Conservation (phyloP, 2,113 vertebrate genomes). For the Notarius lentiginosus region DNA sequence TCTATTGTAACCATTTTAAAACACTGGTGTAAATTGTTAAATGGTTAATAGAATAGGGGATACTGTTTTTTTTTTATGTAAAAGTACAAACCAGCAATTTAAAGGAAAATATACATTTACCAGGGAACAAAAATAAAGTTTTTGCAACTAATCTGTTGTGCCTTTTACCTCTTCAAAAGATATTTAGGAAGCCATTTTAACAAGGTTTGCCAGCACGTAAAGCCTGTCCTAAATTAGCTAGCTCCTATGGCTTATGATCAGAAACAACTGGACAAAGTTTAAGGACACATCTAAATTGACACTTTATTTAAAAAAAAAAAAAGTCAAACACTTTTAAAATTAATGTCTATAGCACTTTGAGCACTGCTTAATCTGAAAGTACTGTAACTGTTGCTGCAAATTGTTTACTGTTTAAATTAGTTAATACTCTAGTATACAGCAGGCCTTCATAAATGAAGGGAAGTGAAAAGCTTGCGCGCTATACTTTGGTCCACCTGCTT, state of each 20-base stretch:
- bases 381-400: too few relatives aligned
- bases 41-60: background rate
- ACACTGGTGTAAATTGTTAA: background rate
- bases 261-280: background rate
- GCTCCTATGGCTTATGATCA: background rate
- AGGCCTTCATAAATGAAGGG: constrained; percentile 65
- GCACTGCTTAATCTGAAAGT: background rate
- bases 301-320: background rate
- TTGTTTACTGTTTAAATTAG: background rate
- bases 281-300: background rate
- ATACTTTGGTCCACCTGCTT: constrained; percentile 55
- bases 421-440: background rate
- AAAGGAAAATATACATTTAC: background rate
- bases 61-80: background rate
- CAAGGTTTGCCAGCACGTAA: background rate
- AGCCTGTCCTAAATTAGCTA: background rate
- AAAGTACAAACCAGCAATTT: background rate
- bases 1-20: constrained; percentile 2
- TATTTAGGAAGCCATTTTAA: background rate
- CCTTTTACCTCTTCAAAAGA: background rate
- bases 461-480: constrained; percentile 73
- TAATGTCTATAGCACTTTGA: too few relatives aligned
- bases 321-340: too few relatives aligned
- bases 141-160: background rate
- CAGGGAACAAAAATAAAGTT: constrained; percentile 10